Conservation (phyloP, 2,797 vertebrate species). For the Sebastolobus alascanus region DNA sequence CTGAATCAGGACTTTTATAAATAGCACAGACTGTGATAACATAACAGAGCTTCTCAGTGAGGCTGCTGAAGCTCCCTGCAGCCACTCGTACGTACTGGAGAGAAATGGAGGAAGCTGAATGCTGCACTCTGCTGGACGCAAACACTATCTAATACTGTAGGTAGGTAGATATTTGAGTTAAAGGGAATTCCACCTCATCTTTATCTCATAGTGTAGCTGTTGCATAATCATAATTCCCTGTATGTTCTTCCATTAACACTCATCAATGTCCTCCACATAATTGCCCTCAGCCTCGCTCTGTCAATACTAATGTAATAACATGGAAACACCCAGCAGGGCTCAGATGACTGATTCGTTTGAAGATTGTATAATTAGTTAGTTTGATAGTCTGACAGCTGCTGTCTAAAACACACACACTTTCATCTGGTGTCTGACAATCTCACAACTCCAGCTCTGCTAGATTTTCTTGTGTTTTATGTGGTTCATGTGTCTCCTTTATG, state of each 20-base stretch:
- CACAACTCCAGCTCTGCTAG: not conserved
- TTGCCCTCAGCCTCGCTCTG: not conserved
- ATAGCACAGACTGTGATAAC: constrained; percentile 75
- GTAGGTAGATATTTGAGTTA: not conserved
- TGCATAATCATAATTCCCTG: not conserved
- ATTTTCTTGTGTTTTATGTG: not conserved
- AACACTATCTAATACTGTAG: not conserved
- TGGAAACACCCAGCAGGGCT: not conserved
- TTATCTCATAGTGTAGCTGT: not conserved
- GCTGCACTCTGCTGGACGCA: constrained; percentile 78
- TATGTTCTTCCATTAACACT: not conserved
- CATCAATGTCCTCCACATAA: not conserved
- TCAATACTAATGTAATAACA: not conserved
- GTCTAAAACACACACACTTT: not conserved
- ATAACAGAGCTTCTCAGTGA: constrained; percentile 58
- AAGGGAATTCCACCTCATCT: not conserved
- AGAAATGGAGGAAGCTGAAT: constrained; percentile 27
- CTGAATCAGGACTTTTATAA: constrained; percentile 80
- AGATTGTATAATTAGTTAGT: constrained; percentile 8
- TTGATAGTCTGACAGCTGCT: constrained; percentile 5
- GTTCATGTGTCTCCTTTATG: not conserved
- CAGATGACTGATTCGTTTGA: not conserved
- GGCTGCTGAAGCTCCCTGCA: constrained; percentile 60
- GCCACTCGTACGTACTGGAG: constrained; percentile 7
- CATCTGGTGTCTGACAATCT: not conserved